These are phyloP conservation scores for Ganaspis brasiliensis DNA, from an alignment of 2,888 invertebrate genomes.

Conservation along the genomic window DNA sequence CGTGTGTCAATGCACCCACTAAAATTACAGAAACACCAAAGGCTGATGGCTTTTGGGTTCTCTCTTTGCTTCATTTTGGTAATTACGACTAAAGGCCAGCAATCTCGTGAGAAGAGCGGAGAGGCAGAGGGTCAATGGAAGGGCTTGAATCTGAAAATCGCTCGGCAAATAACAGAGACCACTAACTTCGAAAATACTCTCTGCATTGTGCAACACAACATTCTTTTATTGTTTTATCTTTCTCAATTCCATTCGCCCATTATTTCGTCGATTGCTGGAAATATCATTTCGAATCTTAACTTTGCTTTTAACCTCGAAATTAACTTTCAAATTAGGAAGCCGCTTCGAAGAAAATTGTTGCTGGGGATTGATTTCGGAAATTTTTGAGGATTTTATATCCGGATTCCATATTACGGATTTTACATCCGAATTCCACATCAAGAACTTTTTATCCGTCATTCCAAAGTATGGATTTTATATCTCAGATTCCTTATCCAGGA, in stretches of 20 bases:
- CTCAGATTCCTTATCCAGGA: too few relatives aligned
- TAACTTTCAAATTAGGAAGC: conserved; percentile 1
- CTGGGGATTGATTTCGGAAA: too few relatives aligned
- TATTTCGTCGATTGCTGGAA: conserved; percentile 52
- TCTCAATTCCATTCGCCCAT: conserved; percentile 49
- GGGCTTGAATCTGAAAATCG: conserved; percentile 58
- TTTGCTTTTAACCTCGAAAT: conserved; percentile 6
- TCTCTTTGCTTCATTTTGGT: conserved; percentile 72
- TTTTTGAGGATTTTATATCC: background rate
- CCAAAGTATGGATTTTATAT: too few relatives aligned
- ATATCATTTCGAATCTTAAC: conserved; percentile 19
- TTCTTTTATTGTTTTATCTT: conserved; percentile 35
- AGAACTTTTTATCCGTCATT: too few relatives aligned
- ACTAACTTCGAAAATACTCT: conserved; percentile 26
- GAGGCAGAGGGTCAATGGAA: conserved; percentile 44
- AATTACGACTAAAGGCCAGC: conserved; percentile 70
- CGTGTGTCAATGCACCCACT: conserved; percentile 68
- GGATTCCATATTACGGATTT: too few relatives aligned
- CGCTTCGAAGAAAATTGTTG: background rate
- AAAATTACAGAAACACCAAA: conserved; percentile 71
- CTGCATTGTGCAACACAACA: conserved; percentile 37
- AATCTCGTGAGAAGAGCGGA: conserved; percentile 63
- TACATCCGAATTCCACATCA: too few relatives aligned
- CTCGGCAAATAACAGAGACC: conserved; percentile 72
- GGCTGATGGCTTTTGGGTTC: conserved; percentile 68